phyloP scores from a whole-genome alignment of 2,888 invertebrate genomes.

The Fabriciana adippe region DNA sequence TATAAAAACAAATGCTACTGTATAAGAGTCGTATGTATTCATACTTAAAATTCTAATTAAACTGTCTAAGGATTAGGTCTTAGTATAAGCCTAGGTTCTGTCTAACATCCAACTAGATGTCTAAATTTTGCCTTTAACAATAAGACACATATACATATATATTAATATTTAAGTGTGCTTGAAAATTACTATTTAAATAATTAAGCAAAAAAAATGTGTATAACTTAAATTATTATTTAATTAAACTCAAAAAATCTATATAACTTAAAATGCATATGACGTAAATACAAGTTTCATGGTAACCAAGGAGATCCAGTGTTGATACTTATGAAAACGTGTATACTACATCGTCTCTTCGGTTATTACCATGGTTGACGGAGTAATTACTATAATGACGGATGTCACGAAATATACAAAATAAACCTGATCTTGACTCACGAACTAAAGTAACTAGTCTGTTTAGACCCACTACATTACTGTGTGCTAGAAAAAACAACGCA shows the following conservation, averaged over 20 bases:
- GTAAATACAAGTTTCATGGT: constrained; percentile 2
- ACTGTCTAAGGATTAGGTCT: no score
- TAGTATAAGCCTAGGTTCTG: no score
- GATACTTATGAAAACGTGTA: not conserved
- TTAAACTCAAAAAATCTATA: no score
- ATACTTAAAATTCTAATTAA: no score
- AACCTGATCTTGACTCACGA: constrained; percentile 54
- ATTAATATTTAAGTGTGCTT: no score
- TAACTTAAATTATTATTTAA: no score
- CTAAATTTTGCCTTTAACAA: no score
- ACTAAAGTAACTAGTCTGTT: not conserved
- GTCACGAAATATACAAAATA: constrained; percentile 54
- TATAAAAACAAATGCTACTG: not conserved
- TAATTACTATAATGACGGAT: constrained; percentile 59
- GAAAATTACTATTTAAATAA: no score
- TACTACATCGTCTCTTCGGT: not conserved
- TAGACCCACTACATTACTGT: not conserved
- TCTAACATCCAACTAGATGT: no score
- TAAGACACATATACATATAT: no score
- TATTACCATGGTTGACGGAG: constrained; percentile 50
- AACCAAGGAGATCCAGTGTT: constrained; percentile 9
- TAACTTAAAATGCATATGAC: not conserved
- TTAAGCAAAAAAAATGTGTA: no score
- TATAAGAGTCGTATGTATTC: not conserved
- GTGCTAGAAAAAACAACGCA: not conserved